Percentiles rank a stretch among this genome's conserved stretches.
Evolutionary conservation across 2,113 vertebrate genomes (phyloP).

Genomic region (Corvus hawaiiensis): DNA sequence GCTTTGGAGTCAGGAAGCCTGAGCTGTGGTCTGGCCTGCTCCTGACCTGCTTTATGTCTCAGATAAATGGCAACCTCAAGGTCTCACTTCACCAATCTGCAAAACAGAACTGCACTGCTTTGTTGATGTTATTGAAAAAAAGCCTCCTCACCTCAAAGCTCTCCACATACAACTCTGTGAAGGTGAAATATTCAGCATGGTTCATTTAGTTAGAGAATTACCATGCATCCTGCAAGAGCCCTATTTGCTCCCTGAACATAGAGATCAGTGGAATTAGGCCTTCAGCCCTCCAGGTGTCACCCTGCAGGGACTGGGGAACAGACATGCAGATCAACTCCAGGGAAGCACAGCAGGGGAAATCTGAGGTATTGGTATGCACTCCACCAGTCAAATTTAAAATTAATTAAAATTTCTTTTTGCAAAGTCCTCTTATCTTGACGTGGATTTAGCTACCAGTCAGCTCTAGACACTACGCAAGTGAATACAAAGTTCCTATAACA

Average conservation of each 20-base stretch:
- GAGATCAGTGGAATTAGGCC: not conserved
- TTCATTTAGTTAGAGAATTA: not conserved
- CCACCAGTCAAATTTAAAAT: not conserved
- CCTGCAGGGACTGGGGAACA: not conserved
- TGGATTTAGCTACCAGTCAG: not conserved
- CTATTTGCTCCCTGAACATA: rapidly evolving
- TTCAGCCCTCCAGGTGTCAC: not conserved
- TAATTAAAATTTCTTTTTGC: not conserved
- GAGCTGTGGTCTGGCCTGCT: not conserved
- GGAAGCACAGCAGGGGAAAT: not conserved
- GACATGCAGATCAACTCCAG: not conserved
- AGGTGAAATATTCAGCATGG: rapidly evolving
- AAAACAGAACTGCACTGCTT: not conserved
- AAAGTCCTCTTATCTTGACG: not conserved
- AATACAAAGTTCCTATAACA: not conserved
- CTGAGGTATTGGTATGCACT: not conserved
- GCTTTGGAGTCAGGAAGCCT: not conserved
- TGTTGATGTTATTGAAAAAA: not conserved
- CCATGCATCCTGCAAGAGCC: not conserved
- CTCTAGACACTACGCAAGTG: not conserved
- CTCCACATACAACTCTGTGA: not conserved
- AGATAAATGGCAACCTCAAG: not conserved
- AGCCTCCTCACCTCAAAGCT: not conserved
- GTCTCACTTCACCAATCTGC: not conserved
- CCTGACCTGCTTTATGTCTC: not conserved